Base-by-base conservation (phyloP, 2,797 vertebrate genomes). In the Cygnus olor region DNA sequence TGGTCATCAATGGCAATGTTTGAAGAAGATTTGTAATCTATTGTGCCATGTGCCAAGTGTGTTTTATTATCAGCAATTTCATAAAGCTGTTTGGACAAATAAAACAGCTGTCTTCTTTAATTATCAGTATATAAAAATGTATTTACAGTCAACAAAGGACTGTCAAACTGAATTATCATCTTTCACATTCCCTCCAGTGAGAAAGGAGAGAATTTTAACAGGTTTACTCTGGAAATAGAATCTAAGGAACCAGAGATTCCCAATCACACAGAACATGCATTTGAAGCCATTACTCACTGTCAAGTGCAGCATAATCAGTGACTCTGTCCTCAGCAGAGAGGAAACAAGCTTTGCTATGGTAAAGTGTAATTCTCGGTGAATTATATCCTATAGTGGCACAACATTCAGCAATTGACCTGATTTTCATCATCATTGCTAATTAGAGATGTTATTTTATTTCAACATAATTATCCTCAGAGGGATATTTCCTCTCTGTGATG, bases 101-200 rank as follows among this genome's bases (percentile, higher is more conserved):
- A 98, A 97, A 97, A 97, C 92, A 98, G 94, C 96, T 98, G 96
- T 97, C 97, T 51, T 93, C 90, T 96, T 98, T 96, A 96, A 96
- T 97, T 96, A 96, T 60, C 74, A 91, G 77, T 24, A 57, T 63
- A 94, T 84, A 87, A 94, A 96, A 94, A 83, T 45, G 60, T 77
- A 93, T 89, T 96, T 95, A 91, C 14, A 66, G 54, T 85, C 78
- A 95, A 92, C 54, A 90, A 79, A 94, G 93, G 79, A 83, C 63
- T 78, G 89, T 86, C 91, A 71, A 57, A 73, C n/a, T 85, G 84
- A 95, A 92, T 95, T 96, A 88, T 34, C 89, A 82, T 66, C 40
- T 88, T 95, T 81, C 74, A 64, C 54, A 22, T 76, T 80, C 63
- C 92, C 93, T 86, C 49, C 80, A 94, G 47, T 32, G 34, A 90